Evolutionary conservation across 1,140 invertebrate genomes (phyloP).

Genomic region (Chelonus insularis): DNA sequence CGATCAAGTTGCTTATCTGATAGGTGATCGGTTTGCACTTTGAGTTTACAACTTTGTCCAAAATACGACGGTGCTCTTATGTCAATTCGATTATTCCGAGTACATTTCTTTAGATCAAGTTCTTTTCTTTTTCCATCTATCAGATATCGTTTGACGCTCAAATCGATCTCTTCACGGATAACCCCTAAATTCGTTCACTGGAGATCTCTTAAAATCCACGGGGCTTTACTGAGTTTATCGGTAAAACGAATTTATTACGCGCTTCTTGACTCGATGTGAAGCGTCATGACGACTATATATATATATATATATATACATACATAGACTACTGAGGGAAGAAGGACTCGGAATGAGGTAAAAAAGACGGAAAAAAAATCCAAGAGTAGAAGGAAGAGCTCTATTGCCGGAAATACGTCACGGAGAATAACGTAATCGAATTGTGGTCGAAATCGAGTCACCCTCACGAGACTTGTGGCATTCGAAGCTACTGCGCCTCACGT

Average conservation of each 20-base stretch:
- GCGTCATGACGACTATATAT: conserved; percentile 13
- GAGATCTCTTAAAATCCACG: conserved; percentile 20
- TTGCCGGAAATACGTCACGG: conserved; percentile 31
- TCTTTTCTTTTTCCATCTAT: background rate
- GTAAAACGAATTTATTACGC: conserved; percentile 31
- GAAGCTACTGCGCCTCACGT: background rate
- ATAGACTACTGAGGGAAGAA: too few relatives aligned
- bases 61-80: background rate
- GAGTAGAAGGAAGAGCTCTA: conserved; percentile 8
- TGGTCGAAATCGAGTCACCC: conserved; percentile 31
- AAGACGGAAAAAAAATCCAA: background rate
- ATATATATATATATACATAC: too few relatives aligned
- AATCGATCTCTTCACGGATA: conserved; percentile 28
- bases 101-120: background rate
- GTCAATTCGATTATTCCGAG: conserved; percentile 18
- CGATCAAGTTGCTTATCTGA: conserved; percentile 16
- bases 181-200: conserved; percentile 27
- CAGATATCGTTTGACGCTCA: conserved; percentile 26
- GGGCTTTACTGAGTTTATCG: conserved; percentile 23
- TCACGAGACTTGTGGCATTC: conserved; percentile 16
- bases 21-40: conserved; percentile 17
- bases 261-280: conserved; percentile 23
- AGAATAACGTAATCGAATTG: conserved; percentile 34
- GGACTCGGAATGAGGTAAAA: too few relatives aligned
- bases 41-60: conserved; percentile 24